These are phyloP conservation scores for Orientallactaga sibirica DNA, from an alignment of 2,797 vertebrate species.

Conservation along the genomic window DNA sequence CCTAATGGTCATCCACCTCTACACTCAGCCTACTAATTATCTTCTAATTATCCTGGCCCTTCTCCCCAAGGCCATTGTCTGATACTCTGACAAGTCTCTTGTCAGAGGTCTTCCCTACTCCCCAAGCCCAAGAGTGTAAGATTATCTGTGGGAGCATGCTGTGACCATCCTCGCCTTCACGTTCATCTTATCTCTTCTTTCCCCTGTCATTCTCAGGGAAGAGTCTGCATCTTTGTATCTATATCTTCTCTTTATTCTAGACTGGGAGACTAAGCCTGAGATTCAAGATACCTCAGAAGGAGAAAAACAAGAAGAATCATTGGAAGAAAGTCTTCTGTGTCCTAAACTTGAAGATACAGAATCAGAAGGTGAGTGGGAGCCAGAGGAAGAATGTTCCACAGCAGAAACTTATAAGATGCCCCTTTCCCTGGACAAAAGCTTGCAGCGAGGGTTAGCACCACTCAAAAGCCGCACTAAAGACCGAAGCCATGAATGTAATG, in stretches of 20 bases:
- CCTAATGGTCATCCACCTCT: neutral
- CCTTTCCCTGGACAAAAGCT: constrained; percentile 35
- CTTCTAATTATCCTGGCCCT: neutral
- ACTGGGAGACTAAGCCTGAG: constrained; percentile 43
- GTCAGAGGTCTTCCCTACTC: neutral
- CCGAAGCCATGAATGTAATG: constrained; percentile 72
- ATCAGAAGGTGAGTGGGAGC: neutral
- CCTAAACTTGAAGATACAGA: constrained; percentile 36
- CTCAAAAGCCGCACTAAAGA: constrained; percentile 66
- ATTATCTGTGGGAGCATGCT: neutral
- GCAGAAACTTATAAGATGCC: constrained; percentile 33
- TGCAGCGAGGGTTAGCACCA: neutral
- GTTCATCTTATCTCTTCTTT: neutral
- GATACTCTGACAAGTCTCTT: neutral
- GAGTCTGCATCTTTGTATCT: constrained; percentile 61
- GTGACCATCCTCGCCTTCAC: neutral
- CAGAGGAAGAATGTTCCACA: constrained; percentile 1
- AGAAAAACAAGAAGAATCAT: neutral
- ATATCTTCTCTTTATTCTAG: constrained; percentile 65
- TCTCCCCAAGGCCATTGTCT: neutral
- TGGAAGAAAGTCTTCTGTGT: constrained; percentile 18
- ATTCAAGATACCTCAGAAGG: constrained; percentile 41
- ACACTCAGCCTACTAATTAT: neutral
- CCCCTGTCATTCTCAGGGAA: neutral
- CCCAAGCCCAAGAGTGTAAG: neutral